Conservation (phyloP, 2,797 vertebrate genomes). For the Triplophysa bombifrons region DNA sequence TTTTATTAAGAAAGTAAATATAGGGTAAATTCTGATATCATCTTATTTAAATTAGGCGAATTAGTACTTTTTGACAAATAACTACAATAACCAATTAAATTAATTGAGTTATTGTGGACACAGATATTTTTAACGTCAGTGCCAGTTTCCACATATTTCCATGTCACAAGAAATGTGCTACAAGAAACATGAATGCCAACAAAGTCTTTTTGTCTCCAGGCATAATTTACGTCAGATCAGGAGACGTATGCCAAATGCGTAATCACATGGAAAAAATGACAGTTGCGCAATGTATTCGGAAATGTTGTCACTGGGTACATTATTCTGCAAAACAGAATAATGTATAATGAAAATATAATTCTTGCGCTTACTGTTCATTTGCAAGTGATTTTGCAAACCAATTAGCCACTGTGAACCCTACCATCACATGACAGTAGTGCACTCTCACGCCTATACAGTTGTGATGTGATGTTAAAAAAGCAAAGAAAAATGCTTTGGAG, state of each 20-base stretch:
- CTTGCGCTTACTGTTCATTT: conserved; percentile 17
- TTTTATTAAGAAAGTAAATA: neutral
- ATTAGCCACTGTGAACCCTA: neutral
- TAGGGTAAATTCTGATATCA: neutral
- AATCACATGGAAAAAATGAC: conserved; percentile 19
- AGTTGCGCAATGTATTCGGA: conserved; percentile 8
- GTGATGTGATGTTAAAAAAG: neutral
- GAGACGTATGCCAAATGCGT: conserved; percentile 51
- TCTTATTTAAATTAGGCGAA: too few species aligned
- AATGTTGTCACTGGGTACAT: conserved; percentile 25
- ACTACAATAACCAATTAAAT: neutral
- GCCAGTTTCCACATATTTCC: neutral
- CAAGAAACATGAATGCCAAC: conserved; percentile 55
- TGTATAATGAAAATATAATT: neutral
- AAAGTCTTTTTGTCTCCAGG: conserved; percentile 22
- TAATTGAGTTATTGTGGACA: neutral
- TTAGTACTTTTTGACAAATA: too few species aligned
- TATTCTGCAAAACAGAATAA: conserved; percentile 8
- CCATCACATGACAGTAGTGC: neutral
- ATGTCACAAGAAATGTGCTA: conserved; percentile 17
- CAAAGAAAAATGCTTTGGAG: neutral
- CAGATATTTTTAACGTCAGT: neutral
- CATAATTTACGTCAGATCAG: conserved; percentile 59
- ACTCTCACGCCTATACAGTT: too few species aligned
- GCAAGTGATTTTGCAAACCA: conserved; percentile 20